phyloP scores from a whole-genome alignment of 1,140 invertebrate genomes.

The Drosophila sulfurigaster region DNA sequence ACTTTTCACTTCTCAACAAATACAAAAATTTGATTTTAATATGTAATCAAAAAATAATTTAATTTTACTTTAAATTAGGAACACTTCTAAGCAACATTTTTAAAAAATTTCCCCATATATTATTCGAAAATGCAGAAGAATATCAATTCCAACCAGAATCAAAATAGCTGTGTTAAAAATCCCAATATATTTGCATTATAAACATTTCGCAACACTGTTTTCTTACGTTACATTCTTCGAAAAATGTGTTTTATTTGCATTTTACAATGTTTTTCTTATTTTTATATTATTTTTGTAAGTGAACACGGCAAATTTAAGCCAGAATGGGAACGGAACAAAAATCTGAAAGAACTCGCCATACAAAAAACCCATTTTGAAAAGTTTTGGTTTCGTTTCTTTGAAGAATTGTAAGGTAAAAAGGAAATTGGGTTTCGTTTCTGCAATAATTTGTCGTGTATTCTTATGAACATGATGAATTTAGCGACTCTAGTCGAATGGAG shows the following conservation, averaged over 20 bases:
- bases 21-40: no score
- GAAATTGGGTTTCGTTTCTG: constrained; percentile 21
- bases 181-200: neutral
- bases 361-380: neutral
- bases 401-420: constrained; percentile 27
- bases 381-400: neutral
- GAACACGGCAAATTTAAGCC: constrained; percentile 57
- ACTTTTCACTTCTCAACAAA: no score
- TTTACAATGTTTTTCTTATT: constrained; percentile 10
- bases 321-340: neutral
- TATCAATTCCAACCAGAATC: neutral
- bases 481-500: constrained; percentile 18
- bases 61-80: no score
- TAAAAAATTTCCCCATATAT: no score
- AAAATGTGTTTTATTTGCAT: constrained; percentile 38
- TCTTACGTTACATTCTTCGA: constrained; percentile 1
- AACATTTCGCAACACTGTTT: neutral
- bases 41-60: no score
- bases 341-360: neutral
- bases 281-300: neutral
- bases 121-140: neutral
- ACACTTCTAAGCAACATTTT: no score
- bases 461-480: constrained; percentile 36
- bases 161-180: neutral
- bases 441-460: constrained; percentile 14